Percentiles rank a stretch among this genome's conserved stretches.
Conservation (phyloP, 2,888 invertebrate genomes). For the Adelphocoris suturalis region DNA sequence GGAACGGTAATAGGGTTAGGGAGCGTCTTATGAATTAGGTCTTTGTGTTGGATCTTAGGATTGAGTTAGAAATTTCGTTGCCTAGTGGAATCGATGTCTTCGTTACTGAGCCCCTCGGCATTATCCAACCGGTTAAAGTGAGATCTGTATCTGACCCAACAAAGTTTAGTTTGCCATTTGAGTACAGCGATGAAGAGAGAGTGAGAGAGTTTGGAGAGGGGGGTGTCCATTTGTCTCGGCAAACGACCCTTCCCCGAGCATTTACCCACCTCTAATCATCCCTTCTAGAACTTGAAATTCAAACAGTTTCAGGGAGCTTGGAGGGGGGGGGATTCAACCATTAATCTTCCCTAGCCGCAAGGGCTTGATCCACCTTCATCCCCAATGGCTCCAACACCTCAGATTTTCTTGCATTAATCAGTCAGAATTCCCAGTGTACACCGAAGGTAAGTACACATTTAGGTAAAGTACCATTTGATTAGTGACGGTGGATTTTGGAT, state of each 20-base stretch:
- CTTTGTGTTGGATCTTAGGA: too few species aligned
- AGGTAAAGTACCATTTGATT: too few species aligned
- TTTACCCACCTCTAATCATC: constrained; percentile 20
- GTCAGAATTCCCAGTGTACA: not conserved
- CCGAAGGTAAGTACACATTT: too few species aligned
- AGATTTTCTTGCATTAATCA: not conserved
- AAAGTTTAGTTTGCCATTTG: constrained; percentile 18
- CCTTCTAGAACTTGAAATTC: not conserved
- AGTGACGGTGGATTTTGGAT: too few species aligned
- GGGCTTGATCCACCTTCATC: constrained; percentile 7
- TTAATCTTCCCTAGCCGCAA: not conserved
- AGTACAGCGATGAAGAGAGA: not conserved
- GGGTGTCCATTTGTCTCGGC: constrained; percentile 9
- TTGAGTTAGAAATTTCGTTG: too few species aligned
- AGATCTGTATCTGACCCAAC: not conserved
- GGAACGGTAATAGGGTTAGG: too few species aligned
- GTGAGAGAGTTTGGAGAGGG: not conserved
- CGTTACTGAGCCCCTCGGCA: too few species aligned
- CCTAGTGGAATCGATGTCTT: too few species aligned
- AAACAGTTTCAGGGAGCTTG: not conserved
- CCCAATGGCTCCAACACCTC: not conserved
- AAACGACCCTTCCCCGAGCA: not conserved
- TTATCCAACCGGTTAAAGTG: not conserved
- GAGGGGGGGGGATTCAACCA: not conserved
- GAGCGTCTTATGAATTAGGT: too few species aligned